Base-by-base conservation (phyloP, 2,113 vertebrate species). In the Desmodus rotundus region DNA sequence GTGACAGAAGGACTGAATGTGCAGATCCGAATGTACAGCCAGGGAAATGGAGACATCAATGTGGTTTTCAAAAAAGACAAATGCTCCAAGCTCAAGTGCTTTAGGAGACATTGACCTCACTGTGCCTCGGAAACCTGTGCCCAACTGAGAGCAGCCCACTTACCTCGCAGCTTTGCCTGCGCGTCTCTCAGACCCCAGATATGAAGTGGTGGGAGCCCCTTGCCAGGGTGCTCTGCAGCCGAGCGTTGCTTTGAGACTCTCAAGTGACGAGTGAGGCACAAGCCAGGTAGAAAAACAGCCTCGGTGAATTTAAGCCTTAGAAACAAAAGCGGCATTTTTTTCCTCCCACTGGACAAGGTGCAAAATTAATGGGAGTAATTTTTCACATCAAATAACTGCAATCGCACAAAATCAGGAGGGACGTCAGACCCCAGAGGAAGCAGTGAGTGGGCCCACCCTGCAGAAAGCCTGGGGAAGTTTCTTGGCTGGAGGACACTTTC, bases 161-260 rank as follows among this genome's bases (percentile, higher is more conserved):
- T 52, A 92, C 87, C 81, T 76, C n/a, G n/a, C 47, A 3, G 63
- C 54, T 97, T 89, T 95, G 81, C 87, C 94, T 1, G 80, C 43
- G 31, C 92, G 0, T 28, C 95, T 88, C 88, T 96, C 41, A 91
- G 93, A 68, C 77, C 76, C n/a, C 68, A 92, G 22, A 80, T 97
- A 95, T 65, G 41, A 97, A 97, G 97, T 93, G 80, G 52, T 81
- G 94, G 72, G 93, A 92, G 84, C 63, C 61, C 63, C 92, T 61
- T 93, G 86, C 58, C 83, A 78, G 93, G 94, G 94, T 80, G 89
- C 94, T 91, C 80, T 76, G 63, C 87, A 95, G 38, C 43, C 78
- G 80, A 80, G 65, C 68, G 84, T 95, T 97, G 96, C 93, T 78
- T 47, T 88, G 90, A 93, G 94, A 90, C 73, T 82, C 72, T 96